Evolutionary conservation across 2,888 invertebrate species (phyloP).

Genomic region (Oscheius sp.): DNA sequence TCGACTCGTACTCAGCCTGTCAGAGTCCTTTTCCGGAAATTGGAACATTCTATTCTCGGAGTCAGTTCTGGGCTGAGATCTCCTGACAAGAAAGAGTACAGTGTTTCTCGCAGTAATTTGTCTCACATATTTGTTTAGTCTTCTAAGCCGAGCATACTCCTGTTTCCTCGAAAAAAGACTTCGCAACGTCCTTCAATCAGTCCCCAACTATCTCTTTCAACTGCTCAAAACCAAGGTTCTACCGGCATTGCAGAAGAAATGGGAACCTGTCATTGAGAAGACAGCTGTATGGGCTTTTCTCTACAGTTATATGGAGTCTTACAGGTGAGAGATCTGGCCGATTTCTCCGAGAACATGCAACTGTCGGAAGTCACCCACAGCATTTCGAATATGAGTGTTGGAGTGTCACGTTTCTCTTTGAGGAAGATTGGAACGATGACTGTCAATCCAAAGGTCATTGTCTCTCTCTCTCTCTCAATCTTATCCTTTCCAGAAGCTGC

Average conservation of each 20-base stretch:
- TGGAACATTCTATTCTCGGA: conserved; percentile 25
- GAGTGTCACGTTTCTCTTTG: conserved; percentile 53
- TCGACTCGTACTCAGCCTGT: conserved; percentile 34
- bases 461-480: background rate
- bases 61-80: background rate
- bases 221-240: conserved; percentile 41
- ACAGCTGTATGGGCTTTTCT: conserved; percentile 32
- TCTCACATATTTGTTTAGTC: conserved; percentile 1
- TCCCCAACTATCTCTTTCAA: conserved; percentile 48
- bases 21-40: conserved; percentile 30
- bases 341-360: conserved; percentile 51
- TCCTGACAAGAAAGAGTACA: conserved; percentile 27
- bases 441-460: conserved; percentile 49
- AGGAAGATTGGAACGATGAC: conserved; percentile 45
- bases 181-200: conserved; percentile 47
- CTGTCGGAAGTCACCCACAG: conserved; percentile 62
- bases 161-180: conserved; percentile 45
- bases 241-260: conserved; percentile 38
- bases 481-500: conserved; percentile 40
- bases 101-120: background rate
- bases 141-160: conserved; percentile 49
- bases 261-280: conserved; percentile 46
- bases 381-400: conserved; percentile 62
- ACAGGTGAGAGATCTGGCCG: conserved; percentile 48
- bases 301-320: background rate